Evolutionary conservation across 2,113 vertebrate genomes (phyloP), one percentile per base, ranked within the genome.

Genomic region (Thryonomys swinderianus): DNA sequence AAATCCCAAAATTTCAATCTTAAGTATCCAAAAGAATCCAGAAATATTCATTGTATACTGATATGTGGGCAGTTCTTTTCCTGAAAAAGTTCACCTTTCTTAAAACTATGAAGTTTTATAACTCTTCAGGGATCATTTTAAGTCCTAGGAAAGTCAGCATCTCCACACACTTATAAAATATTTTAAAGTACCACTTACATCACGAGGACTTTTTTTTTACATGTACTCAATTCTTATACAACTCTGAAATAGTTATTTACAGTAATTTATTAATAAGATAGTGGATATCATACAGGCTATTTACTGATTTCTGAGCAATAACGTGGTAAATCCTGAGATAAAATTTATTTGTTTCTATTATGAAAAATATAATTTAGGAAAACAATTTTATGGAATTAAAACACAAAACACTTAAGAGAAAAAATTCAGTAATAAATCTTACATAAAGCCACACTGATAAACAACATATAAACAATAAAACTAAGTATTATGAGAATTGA

Each of bases 101-200:
- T 88, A 74, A 96, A 92, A 91, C 20, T 55, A 51, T 42, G 11
- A 37, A 62, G 85, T 86, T 87, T 90, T 81, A 61, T 79, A 48
- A 80, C 37, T 13, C 4, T 79, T 55, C 16, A 78, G 74, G 2
- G 11, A 1, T n/a, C 71, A 57, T 82, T 79, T 78, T 64, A 91
- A 37, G 13, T 66, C 17, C 78, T 67, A 90, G 11, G 6, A 92
- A 82, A 91, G 1, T 2, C 30, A 40, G 57, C 32, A 51, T 67
- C 37, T 51, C 45, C 48, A 42, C 7, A 48, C 8, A 82, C 14
- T 45, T 86, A 40, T 45, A 34, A 11, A 66, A 20, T 66, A 27
- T 42, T 89, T 85, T 34, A 79, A 94, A 94, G 7, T 23, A 45
- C 18, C 7, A 34, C 5, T 7, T 66, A 4, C 9, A n/a, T 73